Evolutionary conservation across 35 echinoderm and acorn worm species (phyloP), one percentile per base, ranked within the genome.

Genomic region (Apostichopus japonicus): DNA sequence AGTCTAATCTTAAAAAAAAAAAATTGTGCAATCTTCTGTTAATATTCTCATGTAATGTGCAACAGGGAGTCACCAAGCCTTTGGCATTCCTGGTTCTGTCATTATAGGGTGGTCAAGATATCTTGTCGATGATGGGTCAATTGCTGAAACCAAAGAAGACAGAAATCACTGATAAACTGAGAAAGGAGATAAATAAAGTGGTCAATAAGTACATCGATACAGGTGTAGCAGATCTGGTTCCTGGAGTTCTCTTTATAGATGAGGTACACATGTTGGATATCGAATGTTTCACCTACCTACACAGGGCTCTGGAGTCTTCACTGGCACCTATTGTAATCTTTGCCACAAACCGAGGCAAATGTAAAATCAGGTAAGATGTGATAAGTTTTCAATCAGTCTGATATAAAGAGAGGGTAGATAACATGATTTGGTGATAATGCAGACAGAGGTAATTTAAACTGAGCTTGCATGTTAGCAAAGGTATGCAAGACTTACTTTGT

Each of bases 131-230:
- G 97, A 99, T 99, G 97, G 97, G 97, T n/a, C 97, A 99, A 81
- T 82, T 99, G 25, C 96, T 99, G 97, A 99, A 99, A 87, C 97
- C 97, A 19, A 99, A 99, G 92, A 99, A 99, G 90, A 99, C 97
- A 6, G 97, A 99, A 90, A 99, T 99, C 84, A 99, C 97, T 9
- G 97, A 99, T 86, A 99, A 99, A 92, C 86, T 99, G 54, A 77
- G 97, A 51, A 99, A 99, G 86, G 97, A 99, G 61, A 99, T 99
- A 65, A 99, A 99, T 95, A 99, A 99, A 87, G 97, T 99, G 5
- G 97, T 99, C 70, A 99, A 99, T 87, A 99, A 99, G 90, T 99
- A 99, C 97, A 99, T 99, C 77, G 97, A 99, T 83, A 95, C 96
- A 84, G 97, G 97, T 61, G 97, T 99, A 52, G 97, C 97, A 24